Evolutionary conservation across 2,113 vertebrate species (phyloP), one percentile per base, ranked within the genome.

Genomic region (Pelusios castaneus): DNA sequence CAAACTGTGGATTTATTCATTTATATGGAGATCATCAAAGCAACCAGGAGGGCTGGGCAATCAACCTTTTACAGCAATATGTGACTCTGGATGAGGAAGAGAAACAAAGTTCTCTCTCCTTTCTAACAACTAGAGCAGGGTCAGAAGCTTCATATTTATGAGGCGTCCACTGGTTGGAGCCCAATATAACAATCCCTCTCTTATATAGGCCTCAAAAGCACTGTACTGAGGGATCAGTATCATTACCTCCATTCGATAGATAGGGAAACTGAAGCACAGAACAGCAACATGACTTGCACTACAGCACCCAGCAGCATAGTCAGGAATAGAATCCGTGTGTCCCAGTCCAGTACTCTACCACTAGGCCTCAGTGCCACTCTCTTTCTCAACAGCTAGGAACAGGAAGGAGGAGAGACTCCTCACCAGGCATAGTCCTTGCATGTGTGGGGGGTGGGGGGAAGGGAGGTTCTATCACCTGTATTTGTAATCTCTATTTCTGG

Each of bases 381-480:
- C n/a, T 70, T 76, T 54, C 29, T 58, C 34, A 51, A 43, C 82
- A 6, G 10, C 12, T 13, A 70, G 16, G 51, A 21, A 63, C 43
- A 82, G 78, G 21, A 52, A 79, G 45, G 79, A 56, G 27, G 58
- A 34, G 87, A 45, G 2, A 38, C n/a, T 79, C 54, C 49, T 85
- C 38, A 3, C 52, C 43, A 83, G 70, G 79, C 54, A 27, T 82
- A 21, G 58, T 27, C 51, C 8, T 55, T 2, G 34, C 8, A 21
- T 47, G 47, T 10, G 47, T 41, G 49, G 79, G 31, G 88, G 54
- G 1, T 0, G 21, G 17, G 31, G 49, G 79, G 31, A 85, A 49
- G 1, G 0, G 16, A 13, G 27, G 49, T 27, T 82, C 17, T 17
- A 11, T 9, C 67, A 73, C 79, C 63, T 45, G 0, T 2, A 75